Percentiles rank a stretch among this genome's conserved stretches.
These are phyloP conservation scores for Gasterosteus nipponicus DNA, from an alignment of 2,113 vertebrate genomes.

Conservation along the genomic window DNA sequence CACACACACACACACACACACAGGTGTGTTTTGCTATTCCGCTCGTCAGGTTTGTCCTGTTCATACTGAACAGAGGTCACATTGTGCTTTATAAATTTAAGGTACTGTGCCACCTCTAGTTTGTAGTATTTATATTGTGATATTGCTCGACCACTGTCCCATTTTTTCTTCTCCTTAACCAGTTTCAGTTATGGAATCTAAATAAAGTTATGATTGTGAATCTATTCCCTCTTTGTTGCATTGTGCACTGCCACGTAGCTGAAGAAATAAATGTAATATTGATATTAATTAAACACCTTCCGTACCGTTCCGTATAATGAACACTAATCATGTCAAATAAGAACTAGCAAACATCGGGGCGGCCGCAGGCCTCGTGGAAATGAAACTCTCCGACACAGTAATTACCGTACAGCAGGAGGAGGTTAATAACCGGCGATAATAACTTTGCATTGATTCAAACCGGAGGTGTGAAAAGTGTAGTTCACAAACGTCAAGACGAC, in stretches of 20 bases:
- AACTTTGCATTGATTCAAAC: not conserved
- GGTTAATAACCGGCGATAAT: not conserved
- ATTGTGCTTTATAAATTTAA: too few species aligned
- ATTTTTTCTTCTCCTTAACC: not conserved
- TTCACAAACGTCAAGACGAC: not conserved
- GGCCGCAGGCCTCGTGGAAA: constrained; percentile 10
- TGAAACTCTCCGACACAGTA: not conserved
- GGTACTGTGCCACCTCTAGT: not conserved
- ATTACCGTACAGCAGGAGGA: constrained; percentile 3
- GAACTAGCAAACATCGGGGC: not conserved
- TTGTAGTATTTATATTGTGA: not conserved
- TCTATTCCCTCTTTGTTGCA: not conserved
- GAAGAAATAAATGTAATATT: not conserved
- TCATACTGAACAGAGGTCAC: not conserved
- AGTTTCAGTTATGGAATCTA: too few species aligned
- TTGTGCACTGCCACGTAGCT: not conserved
- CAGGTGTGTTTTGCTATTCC: not conserved
- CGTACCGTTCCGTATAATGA: not conserved
- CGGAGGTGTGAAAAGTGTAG: not conserved
- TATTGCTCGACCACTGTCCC: not conserved
- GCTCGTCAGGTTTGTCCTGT: not conserved
- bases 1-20: too few species aligned
- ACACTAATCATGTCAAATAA: not conserved
- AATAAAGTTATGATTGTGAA: too few species aligned
- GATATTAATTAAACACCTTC: not conserved